These are phyloP conservation scores for Apotomis capreana DNA, from an alignment of 2,888 invertebrate genomes.

Conservation along the genomic window DNA sequence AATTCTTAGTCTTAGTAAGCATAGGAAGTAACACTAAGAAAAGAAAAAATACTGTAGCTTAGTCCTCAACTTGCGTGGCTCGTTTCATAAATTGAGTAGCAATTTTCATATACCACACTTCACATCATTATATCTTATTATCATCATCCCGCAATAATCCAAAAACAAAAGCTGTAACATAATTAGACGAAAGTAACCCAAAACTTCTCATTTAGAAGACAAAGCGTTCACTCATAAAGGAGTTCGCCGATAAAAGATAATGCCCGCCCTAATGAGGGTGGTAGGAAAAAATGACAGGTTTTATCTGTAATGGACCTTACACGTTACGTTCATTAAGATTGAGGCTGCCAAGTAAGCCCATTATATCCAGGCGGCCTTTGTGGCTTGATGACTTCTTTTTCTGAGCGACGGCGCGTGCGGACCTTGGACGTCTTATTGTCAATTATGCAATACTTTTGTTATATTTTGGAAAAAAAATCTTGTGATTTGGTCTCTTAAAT, in stretches of 20 bases:
- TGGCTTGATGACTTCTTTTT: constrained; percentile 36
- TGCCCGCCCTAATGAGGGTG: constrained; percentile 41
- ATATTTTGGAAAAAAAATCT: neutral
- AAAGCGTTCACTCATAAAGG: constrained; percentile 39
- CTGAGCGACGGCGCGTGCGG: constrained; percentile 2
- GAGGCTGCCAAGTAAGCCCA: constrained; percentile 38
- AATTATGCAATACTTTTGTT: neutral
- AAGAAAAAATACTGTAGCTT: no score
- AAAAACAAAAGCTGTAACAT: constrained; percentile 6
- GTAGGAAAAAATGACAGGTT: constrained; percentile 43
- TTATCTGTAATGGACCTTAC: constrained; percentile 43
- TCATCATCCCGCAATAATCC: neutral
- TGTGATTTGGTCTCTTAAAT: no score
- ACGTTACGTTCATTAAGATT: constrained; percentile 43
- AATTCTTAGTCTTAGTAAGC: no score
- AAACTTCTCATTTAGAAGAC: constrained; percentile 37
- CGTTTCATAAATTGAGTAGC: no score
- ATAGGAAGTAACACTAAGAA: no score
- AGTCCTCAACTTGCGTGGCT: no score
- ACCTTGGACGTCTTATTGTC: neutral
- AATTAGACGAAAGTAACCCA: constrained; percentile 29
- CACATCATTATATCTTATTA: no score
- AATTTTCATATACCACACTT: no score
- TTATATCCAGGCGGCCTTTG: constrained; percentile 35
- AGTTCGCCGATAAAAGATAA: constrained; percentile 42